Base-by-base conservation (phyloP, 2,888 invertebrate genomes). In the Drosophila lacicola region DNA sequence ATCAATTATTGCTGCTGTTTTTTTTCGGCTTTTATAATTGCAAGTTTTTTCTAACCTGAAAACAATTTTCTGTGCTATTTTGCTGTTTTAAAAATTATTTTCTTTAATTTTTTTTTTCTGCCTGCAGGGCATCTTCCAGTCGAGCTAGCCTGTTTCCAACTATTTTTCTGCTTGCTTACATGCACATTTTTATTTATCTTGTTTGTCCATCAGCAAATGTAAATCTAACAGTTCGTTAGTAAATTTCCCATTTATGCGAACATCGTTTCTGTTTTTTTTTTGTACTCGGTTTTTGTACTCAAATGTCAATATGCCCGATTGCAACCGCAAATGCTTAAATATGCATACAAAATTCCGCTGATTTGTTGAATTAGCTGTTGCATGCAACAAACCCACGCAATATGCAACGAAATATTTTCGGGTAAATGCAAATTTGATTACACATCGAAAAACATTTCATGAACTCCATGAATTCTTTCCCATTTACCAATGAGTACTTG, bases 171-270 rank as follows among this genome's bases (percentile, higher is more conserved):
- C 0, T 13, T n/a, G 19, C 14, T 51, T 9, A 19, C 36, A n/a
- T 46, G 33, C 39, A 33, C 45, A 34, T 19, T 9, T 36, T 42
- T 49, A 19, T 49, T 47, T 45, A 41, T 21, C 13, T 25, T 50
- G 57, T 50, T 65, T 49, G 60, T 47, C 41, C 41, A 56, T 34
- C 39, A 46, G 36, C 39, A 76, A 66, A 66, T 62, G 29, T 41
- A 74, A 73, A 60, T 70, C 45, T 34, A 77, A 64, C 47, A 63
- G 76, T 76, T 76, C 69, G 76, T 76, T 76, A 73, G 63, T 65
- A 36, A 34, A 57, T 57, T 55, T 60, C 36, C 34, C 37, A 61
- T 73, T 73, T 53, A 29, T 34, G n/a, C 13, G 46, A 42, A 46
- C 44, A 42, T 53, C 53, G 13, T 4, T 2, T 17, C 21, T 21